Percentiles rank a stretch among this genome's conserved stretches.
These are phyloP conservation scores for Leucoraja erinaceus DNA, from an alignment of 2,113 vertebrate species.

Conservation along the genomic window DNA sequence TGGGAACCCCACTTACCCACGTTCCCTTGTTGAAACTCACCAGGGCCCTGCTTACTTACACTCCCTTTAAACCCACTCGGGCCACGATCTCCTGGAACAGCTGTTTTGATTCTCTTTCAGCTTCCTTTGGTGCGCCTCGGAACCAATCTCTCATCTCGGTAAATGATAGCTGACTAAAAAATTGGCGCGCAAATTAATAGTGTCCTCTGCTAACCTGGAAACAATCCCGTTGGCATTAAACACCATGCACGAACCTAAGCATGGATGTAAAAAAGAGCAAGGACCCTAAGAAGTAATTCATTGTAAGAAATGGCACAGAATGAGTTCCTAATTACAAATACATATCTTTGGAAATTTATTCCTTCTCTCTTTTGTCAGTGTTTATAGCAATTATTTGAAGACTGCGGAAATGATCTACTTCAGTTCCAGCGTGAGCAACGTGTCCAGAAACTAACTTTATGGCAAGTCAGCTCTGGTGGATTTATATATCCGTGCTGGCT, in stretches of 20 bases:
- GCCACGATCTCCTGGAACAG: neutral
- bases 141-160: neutral
- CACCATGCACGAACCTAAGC: neutral
- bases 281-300: neutral
- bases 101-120: neutral
- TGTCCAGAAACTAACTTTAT: neutral
- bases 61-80: too few species aligned
- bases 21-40: too few species aligned
- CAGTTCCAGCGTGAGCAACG: neutral
- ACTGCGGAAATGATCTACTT: neutral
- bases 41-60: too few species aligned
- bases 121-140: neutral
- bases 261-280: too few species aligned
- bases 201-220: neutral
- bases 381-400: neutral
- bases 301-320: neutral
- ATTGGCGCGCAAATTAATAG: neutral
- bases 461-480: neutral
- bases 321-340: neutral
- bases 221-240: too few species aligned
- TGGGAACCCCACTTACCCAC: too few species aligned
- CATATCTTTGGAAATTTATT: too few species aligned
- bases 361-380: neutral
- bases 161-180: neutral
- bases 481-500: conserved; percentile 11